A percentile compares a stretch with the other conserved stretches of the same genome.
Evolutionary conservation across 2,888 invertebrate genomes (phyloP).

Genomic region (Amiota mariae): DNA sequence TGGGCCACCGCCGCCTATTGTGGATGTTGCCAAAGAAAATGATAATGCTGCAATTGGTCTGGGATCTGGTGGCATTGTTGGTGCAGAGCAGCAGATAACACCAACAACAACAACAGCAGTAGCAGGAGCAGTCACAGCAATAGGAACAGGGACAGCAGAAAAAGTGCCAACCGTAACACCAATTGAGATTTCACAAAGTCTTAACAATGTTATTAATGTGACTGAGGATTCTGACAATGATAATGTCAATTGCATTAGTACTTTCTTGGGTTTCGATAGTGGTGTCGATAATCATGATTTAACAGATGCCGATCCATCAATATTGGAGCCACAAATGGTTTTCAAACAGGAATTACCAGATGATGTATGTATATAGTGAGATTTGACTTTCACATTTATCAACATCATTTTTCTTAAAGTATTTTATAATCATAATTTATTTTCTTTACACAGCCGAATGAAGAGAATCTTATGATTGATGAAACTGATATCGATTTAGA

Average conservation of each 20-base stretch:
- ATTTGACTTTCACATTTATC: not conserved
- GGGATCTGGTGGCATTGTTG: conserved; percentile 28
- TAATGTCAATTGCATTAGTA: conserved; percentile 24
- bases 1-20: not conserved
- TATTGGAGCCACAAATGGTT: conserved; percentile 66
- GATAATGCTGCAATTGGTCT: conserved; percentile 16
- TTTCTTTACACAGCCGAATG: no score
- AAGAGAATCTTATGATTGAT: conserved; percentile 25
- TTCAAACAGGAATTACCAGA: conserved; percentile 64
- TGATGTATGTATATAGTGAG: not conserved
- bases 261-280: conserved; percentile 30
- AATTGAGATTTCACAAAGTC: not conserved
- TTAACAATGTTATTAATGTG: not conserved
- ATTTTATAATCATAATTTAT: not conserved
- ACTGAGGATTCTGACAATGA: not conserved
- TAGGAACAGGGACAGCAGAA: conserved; percentile 38
- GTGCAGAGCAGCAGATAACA: conserved; percentile 38
- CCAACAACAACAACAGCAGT: no score
- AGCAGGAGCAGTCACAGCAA: conserved; percentile 32
- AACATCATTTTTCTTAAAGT: not conserved
- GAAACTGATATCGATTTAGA: not conserved
- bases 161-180: no score
- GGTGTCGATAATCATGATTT: conserved; percentile 58
- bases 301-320: conserved; percentile 61
- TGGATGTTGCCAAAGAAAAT: conserved; percentile 23